These are phyloP conservation scores for Trachelus tabidus DNA, from an alignment of 2,888 invertebrate genomes.

Conservation along the genomic window DNA sequence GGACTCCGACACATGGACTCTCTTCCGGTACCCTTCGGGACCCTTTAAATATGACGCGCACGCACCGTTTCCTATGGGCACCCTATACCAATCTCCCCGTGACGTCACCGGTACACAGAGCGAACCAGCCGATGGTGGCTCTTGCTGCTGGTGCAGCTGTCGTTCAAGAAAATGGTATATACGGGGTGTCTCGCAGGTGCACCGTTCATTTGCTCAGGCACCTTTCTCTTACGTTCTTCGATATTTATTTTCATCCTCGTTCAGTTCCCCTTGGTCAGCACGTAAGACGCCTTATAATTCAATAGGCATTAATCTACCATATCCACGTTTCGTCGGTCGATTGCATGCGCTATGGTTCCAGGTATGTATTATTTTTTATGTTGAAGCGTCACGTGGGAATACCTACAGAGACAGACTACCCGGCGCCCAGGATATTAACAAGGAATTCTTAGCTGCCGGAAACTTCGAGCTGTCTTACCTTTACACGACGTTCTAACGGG, in stretches of 20 bases:
- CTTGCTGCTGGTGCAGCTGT: neutral
- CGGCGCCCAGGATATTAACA: neutral
- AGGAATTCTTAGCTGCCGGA: neutral
- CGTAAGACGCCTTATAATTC: neutral
- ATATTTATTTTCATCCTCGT: neutral
- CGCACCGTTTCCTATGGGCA: neutral
- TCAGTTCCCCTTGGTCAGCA: neutral
- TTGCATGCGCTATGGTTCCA: neutral
- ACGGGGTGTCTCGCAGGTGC: neutral
- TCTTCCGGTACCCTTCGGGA: neutral
- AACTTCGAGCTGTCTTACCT: neutral
- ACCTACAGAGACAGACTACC: neutral
- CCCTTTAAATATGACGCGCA: neutral
- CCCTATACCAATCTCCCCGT: neutral
- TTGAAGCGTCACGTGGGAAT: neutral
- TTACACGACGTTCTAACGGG: neutral
- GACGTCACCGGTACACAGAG: neutral
- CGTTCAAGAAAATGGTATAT: neutral
- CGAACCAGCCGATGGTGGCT: neutral
- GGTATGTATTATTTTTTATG: neutral
- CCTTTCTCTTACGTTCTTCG: neutral
- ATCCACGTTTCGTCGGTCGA: neutral
- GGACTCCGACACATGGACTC: neutral
- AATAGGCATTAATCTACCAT: neutral
- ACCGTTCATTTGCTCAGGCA: neutral